A percentile compares a stretch with the other conserved stretches of the same genome.
Conservation (phyloP, 2,113 vertebrate genomes). For the Prionailurus bengalensis region DNA sequence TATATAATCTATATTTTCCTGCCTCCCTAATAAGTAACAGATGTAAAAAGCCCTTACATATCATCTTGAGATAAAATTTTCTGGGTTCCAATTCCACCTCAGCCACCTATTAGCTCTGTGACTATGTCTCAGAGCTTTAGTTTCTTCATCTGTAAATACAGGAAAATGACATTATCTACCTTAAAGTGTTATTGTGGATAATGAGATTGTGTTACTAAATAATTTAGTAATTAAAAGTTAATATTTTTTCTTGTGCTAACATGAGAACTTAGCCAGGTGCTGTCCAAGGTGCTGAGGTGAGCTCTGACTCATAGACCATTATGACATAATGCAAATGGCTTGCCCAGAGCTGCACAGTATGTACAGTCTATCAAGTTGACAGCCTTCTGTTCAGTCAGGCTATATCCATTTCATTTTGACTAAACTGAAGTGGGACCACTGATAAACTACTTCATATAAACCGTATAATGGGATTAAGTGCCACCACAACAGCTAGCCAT, state of each 20-base stretch:
- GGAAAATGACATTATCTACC: neutral
- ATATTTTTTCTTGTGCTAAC: neutral
- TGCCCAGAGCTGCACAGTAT: neutral
- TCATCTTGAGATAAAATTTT: constrained; percentile 43
- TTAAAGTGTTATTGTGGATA: neutral
- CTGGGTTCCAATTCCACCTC: neutral
- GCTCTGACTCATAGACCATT: neutral
- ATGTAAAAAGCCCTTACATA: too few species aligned
- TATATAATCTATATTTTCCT: neutral
- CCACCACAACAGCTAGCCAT: neutral
- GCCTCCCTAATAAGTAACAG: too few species aligned
- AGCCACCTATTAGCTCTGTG: neutral
- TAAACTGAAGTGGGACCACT: neutral
- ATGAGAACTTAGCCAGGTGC: neutral
- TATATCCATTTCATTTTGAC: neutral
- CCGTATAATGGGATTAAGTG: neutral
- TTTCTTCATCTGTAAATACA: constrained; percentile 27
- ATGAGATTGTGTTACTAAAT: neutral
- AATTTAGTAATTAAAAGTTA: constrained; percentile 44
- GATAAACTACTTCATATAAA: neutral
- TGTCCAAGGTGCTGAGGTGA: constrained; percentile 69
- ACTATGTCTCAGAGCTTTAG: neutral
- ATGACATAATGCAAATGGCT: neutral
- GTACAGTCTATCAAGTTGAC: neutral
- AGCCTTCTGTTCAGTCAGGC: neutral